Evolutionary conservation across 2,113 vertebrate species (phyloP), one percentile per base, ranked within the genome.

Genomic region (Ictalurus punctatus): DNA sequence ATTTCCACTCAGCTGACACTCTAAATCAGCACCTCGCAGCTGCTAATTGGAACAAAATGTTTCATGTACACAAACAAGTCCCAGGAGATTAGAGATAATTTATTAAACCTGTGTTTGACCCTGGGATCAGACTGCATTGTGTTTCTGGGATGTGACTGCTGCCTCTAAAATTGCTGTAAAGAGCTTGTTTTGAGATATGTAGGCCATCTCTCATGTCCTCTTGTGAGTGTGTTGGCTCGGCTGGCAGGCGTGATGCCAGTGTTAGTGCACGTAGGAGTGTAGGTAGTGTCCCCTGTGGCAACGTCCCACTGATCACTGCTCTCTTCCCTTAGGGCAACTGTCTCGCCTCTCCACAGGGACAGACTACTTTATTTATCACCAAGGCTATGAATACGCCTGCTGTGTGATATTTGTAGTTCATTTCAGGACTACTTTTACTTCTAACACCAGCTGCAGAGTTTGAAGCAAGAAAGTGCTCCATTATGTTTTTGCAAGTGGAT

Each of bases 281-380:
- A 71, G 56, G 69, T 78, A 48, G 27, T 69, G 73, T 89, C 86
- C 63, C 86, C 89, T 91, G 86, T 84, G 89, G 89, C 81, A 76
- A 84, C 88, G 67, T 91, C 87, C 87, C 85, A 90, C 73, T 91
- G 89, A 91, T 89, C 69, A 44, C 21, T 61, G 61, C 69, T 91
- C 79, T 83, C 30, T 89, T 86, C 63, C 91, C 87, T 87, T 21
- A 86, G 87, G 91, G 87, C 84, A 88, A 21, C 91, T 81, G 89
- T 90, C 89, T 91, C 73, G 23, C 52, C 63, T 86, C 67, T 71
- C 74, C 82, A 87, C 63, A 79, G 90, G 79, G 52, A 73, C 84
- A 71, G 69, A 44, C 73, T 82, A 56, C 71, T 27, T 85, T 58
- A 74, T 84, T 90, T 87, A 87, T 89, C 88, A 85, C 58, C 7